phyloP scores from a whole-genome alignment of 2,797 vertebrate genomes.

The Sebastes minor region DNA sequence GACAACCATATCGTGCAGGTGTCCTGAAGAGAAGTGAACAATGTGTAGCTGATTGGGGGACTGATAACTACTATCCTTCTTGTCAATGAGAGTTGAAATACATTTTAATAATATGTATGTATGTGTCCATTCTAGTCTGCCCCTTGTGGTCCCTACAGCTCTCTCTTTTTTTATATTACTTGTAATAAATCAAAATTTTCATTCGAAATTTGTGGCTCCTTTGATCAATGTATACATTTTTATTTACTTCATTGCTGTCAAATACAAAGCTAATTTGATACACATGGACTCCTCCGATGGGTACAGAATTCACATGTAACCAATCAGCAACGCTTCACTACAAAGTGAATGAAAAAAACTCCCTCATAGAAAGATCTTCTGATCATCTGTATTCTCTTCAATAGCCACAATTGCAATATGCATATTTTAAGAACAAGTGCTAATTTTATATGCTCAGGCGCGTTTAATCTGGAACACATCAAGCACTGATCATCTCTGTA shows the following conservation, averaged over 20 bases:
- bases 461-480: conserved; percentile 19
- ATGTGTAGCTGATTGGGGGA: not conserved
- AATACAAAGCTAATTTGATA: not conserved
- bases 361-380: not conserved
- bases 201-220: not conserved
- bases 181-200: not conserved
- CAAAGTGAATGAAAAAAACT: conserved; percentile 10
- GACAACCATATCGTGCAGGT: not conserved
- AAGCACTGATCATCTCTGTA: conserved; percentile 26
- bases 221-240: not conserved
- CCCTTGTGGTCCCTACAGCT: not conserved
- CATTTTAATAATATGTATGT: not conserved
- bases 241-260: not conserved
- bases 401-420: conserved; percentile 4
- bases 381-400: conserved; percentile 17
- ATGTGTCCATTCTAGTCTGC: not conserved
- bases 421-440: conserved; percentile 16
- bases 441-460: conserved; percentile 4
- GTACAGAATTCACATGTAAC: not conserved
- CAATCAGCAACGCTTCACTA: not conserved
- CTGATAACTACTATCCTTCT: not conserved
- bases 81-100: not conserved
- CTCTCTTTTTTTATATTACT: not conserved
- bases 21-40: not conserved
- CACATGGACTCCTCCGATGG: not conserved